Evolutionary conservation across 1,140 invertebrate genomes (phyloP).

Genomic region (Drosophila ironensis): DNA sequence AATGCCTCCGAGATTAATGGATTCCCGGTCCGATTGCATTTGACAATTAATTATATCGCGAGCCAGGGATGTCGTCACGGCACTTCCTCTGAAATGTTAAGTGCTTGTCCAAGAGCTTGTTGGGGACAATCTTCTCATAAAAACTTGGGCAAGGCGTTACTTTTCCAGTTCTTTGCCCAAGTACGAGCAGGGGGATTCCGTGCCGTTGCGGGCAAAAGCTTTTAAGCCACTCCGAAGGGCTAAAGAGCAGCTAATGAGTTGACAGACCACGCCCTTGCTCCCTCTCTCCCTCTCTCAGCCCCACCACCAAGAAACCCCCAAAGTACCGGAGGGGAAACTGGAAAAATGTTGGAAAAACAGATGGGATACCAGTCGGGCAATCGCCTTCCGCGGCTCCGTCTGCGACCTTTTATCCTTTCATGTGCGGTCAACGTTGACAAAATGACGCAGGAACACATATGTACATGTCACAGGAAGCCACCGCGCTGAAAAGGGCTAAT

Average conservation of each 20-base stretch:
- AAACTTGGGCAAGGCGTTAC: not conserved
- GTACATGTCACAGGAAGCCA: no score
- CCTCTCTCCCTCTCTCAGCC: no score
- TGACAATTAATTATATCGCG: no score
- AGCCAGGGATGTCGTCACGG: no score
- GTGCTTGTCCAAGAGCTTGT: not conserved
- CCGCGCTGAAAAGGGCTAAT: no score
- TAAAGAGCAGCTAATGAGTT: slow-evolving; percentile 32
- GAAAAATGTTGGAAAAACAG: not conserved
- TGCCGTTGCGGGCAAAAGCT: slow-evolving; percentile 18
- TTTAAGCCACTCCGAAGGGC: slow-evolving; percentile 27
- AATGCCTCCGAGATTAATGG: no score
- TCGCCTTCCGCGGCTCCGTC: no score
- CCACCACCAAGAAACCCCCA: not conserved
- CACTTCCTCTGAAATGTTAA: no score
- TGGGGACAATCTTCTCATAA: not conserved
- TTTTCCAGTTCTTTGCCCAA: slow-evolving; percentile 14
- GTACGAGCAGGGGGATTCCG: not conserved
- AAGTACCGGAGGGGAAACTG: not conserved
- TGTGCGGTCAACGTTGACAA: not conserved
- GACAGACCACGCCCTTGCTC: slow-evolving; percentile 21
- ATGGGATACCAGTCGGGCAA: slow-evolving; percentile 5
- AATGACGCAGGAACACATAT: not conserved
- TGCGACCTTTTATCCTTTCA: not conserved
- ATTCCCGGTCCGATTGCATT: no score